These are phyloP conservation scores for Forbesichthys agassizii DNA, from an alignment of 2,113 vertebrate species.

Conservation along the genomic window DNA sequence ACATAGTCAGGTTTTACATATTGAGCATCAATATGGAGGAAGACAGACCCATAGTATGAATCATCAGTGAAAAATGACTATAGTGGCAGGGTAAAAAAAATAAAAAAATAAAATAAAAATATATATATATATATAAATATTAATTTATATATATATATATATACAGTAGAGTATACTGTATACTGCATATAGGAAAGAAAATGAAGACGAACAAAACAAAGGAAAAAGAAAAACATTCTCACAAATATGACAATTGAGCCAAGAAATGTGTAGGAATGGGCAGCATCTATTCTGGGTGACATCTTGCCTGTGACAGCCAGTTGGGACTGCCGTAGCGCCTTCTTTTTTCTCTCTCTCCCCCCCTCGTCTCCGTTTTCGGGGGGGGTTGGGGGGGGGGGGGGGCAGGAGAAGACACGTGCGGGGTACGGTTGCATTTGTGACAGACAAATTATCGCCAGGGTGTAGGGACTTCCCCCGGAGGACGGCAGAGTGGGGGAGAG, in stretches of 20 bases:
- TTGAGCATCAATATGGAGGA: conserved; percentile 29
- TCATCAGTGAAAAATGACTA: conserved; percentile 63
- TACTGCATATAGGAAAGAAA: not conserved
- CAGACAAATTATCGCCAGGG: conserved; percentile 68
- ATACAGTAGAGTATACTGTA: not conserved
- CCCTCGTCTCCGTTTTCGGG: not conserved
- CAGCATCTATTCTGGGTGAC: conserved; percentile 67
- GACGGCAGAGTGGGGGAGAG: conserved; percentile 3
- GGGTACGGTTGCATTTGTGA: conserved; percentile 66
- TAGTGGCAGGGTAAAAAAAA: conserved; percentile 53
- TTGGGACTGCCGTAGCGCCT: conserved; percentile 65
- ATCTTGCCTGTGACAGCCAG: conserved; percentile 66
- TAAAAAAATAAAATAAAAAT: too few relatives aligned
- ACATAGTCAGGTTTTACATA: conserved; percentile 30
- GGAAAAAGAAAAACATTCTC: conserved; percentile 24
- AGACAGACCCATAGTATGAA: conserved; percentile 46
- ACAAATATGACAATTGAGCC: conserved; percentile 64
- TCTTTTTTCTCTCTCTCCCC: conserved; percentile 43
- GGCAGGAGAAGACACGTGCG: conserved; percentile 57
- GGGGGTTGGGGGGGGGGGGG: too few relatives aligned
- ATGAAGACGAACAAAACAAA: not conserved
- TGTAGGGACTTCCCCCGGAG: conserved; percentile 34
- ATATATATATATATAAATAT: not conserved
- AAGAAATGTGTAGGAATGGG: conserved; percentile 67
- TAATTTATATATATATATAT: not conserved